Evolutionary conservation across 2,113 vertebrate species (phyloP).

Genomic region (Phylloscopus whistleri): DNA sequence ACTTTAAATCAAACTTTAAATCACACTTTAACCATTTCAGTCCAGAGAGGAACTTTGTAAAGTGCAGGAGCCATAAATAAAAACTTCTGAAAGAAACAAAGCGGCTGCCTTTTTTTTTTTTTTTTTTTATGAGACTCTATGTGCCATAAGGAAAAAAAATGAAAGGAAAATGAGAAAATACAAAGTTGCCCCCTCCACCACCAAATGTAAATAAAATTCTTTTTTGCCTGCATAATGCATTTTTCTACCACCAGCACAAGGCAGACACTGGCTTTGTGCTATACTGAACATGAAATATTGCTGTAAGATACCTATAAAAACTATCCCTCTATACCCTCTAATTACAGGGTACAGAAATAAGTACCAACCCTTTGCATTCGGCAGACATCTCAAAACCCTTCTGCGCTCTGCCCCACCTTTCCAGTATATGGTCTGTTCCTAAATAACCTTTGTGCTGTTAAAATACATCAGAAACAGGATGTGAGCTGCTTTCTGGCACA

Average conservation of each 20-base stretch:
- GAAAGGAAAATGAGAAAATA: not conserved
- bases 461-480: constrained; percentile 50
- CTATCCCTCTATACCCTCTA: constrained; percentile 7
- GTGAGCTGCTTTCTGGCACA: constrained; percentile 41
- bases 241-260: not conserved
- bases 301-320: constrained; percentile 36
- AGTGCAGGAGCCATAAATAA: not conserved
- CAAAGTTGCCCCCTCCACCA: not conserved
- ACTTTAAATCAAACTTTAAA: not conserved
- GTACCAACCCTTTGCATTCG: not conserved
- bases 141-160: not conserved
- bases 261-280: not conserved
- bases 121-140: not conserved
- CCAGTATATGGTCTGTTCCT: not conserved
- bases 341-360: constrained; percentile 1
- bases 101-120: not conserved
- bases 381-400: not conserved
- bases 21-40: not conserved
- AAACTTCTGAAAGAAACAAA: not conserved
- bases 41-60: not conserved
- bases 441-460: constrained; percentile 47
- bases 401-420: not conserved
- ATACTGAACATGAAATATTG: constrained; percentile 33
- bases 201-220: constrained; percentile 20
- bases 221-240: constrained; percentile 27